phyloP scores from a whole-genome alignment of 2,113 vertebrate genomes.

The Origma solitaria region DNA sequence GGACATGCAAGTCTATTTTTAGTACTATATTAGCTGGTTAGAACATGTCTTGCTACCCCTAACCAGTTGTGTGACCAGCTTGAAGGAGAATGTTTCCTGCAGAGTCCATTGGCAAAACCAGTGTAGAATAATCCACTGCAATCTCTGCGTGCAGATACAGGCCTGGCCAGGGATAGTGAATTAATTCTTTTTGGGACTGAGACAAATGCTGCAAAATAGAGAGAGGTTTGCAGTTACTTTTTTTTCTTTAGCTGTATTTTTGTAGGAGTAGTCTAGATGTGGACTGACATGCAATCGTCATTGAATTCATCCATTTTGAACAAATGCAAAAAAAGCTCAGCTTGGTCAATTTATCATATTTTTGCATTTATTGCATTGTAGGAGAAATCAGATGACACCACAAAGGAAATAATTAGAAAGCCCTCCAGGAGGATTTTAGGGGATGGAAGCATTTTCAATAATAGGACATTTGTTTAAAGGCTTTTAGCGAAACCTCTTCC shows the following conservation, averaged over 20 bases:
- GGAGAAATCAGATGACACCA: neutral
- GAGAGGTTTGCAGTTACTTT: neutral
- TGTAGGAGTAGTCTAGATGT: neutral
- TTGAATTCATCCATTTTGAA: neutral
- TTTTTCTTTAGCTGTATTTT: neutral
- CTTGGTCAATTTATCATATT: neutral
- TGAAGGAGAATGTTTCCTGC: neutral
- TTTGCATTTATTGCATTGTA: neutral
- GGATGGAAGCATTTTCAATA: neutral
- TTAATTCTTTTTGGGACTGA: neutral
- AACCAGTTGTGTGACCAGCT: neutral
- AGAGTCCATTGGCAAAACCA: neutral
- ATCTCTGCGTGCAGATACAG: neutral
- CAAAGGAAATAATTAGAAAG: neutral
- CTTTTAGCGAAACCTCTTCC: neutral
- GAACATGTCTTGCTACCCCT: neutral
- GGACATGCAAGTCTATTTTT: neutral
- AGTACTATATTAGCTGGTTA: neutral
- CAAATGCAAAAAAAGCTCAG: neutral
- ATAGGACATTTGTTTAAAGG: neutral
- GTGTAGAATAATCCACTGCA: neutral
- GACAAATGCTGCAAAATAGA: neutral
- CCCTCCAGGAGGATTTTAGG: neutral
- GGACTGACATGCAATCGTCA: neutral
- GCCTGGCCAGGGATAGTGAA: neutral